Evolutionary conservation across 2,888 invertebrate species (phyloP), one percentile per base, ranked within the genome.

Genomic region (Cosmopolites sordidus): DNA sequence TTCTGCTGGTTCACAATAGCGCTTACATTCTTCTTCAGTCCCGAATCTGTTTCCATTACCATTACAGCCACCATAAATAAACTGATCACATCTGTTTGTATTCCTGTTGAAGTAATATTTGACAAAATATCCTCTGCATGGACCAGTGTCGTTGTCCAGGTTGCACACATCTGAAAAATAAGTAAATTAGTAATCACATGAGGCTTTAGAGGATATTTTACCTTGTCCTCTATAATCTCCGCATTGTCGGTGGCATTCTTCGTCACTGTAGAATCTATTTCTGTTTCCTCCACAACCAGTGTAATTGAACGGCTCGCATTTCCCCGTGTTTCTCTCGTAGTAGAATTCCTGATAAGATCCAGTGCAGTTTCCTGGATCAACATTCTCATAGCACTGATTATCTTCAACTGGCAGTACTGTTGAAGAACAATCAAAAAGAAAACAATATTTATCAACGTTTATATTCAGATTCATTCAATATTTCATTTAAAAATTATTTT

Each of bases 11-110:
- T 82, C 69, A 72, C 92, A 92, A 64, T 86, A 75, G 2, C 82
- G 78, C 69, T 86, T 80, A 68, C 92, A 92, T 68, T 90, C 89
- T 18, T 81, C 78, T n/a, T 76, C 69, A 8, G 81, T 81, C 52
- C 83, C 83, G 75, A 94, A 94, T 48, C 90, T 78, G 73, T 94
- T 94, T 45, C 87, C 86, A 63, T 89, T 90, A 27, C 93, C 93
- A 30, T 77, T 80, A 69, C 93, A 94, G 52, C 93, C 93, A 30
- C 91, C 85, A 68, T 87, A 94, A 1, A 75, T 73, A 73, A 90
- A 94, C 58, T 79, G 75, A 47, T 78, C 76, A 69, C 94, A 94
- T 30, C 74, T 72, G 11, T 82, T 81, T 0, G 75, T 72, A 1
- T 65, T 63, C 11, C 72, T 68, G 66, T 91, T 83, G 73, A 82